A percentile compares a stretch with the other conserved stretches of the same genome.
Evolutionary conservation across 2,797 vertebrate species (phyloP).

Genomic region (Chiroxiphia lanceolata): DNA sequence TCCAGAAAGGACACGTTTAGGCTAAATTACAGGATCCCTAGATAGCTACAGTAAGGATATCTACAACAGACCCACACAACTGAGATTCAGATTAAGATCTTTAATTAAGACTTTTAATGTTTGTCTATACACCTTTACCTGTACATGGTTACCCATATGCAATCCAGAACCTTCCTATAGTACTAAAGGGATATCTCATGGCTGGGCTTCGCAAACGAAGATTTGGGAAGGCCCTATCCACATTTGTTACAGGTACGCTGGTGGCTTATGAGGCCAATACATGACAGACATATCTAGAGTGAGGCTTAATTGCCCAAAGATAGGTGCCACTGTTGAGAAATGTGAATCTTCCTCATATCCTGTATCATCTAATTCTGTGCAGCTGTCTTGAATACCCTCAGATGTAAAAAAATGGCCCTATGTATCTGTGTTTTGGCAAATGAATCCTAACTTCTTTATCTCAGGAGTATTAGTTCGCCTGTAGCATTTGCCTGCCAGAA

Average conservation of each 20-base stretch:
- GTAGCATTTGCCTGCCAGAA: not conserved
- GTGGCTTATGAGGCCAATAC: too few relatives aligned
- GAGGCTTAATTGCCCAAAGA: not conserved
- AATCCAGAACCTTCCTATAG: not conserved
- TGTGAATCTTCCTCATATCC: not conserved
- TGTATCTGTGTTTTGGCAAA: not conserved
- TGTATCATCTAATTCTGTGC: not conserved
- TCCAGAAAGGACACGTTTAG: not conserved
- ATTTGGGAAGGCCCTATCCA: too few relatives aligned
- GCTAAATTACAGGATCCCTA: not conserved
- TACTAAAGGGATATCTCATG: not conserved
- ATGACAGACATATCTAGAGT: too few relatives aligned
- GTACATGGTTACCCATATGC: not conserved
- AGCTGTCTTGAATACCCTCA: not conserved
- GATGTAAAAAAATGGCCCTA: not conserved
- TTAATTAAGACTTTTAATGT: not conserved
- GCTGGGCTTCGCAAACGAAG: too few relatives aligned
- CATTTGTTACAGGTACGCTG: too few relatives aligned
- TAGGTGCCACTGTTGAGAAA: not conserved
- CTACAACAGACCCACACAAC: not conserved
- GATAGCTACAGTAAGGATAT: not conserved
- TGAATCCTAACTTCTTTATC: not conserved
- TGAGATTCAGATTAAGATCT: not conserved
- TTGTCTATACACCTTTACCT: not conserved
- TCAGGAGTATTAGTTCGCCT: not conserved